Conservation (phyloP, 2,888 invertebrate species). For the Zaprionus lineosus region DNA sequence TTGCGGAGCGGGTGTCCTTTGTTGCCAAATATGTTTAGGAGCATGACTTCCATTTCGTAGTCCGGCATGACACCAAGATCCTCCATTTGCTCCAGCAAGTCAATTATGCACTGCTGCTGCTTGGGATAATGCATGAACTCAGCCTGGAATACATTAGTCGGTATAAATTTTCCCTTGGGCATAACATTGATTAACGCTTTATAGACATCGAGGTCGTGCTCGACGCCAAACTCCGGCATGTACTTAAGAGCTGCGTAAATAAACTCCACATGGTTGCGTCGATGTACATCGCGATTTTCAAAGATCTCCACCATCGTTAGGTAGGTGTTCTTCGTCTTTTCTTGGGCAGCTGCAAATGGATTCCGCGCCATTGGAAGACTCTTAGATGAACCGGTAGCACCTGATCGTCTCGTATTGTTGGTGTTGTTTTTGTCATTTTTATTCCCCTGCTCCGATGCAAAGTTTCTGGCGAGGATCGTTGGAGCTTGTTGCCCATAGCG, state of each 20-base stretch:
- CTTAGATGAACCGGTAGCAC: constrained; percentile 25
- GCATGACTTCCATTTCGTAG: constrained; percentile 91
- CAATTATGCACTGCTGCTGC: constrained; percentile 97
- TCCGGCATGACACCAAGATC: constrained; percentile 96
- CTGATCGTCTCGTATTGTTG: constrained; percentile 19
- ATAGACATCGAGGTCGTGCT: constrained; percentile 93
- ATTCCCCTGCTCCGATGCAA: constrained; percentile 27
- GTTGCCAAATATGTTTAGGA: constrained; percentile 92
- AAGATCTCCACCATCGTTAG: constrained; percentile 90
- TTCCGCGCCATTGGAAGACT: constrained; percentile 74
- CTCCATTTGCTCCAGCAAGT: constrained; percentile 96
- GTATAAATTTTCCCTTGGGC: constrained; percentile 94
- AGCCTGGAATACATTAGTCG: constrained; percentile 91
- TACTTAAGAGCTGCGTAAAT: constrained; percentile 93
- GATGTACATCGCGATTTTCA: constrained; percentile 86
- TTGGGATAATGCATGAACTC: constrained; percentile 97
- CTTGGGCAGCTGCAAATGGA: constrained; percentile 72
- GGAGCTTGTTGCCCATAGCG: constrained; percentile 18
- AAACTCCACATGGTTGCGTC: constrained; percentile 96
- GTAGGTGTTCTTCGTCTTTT: constrained; percentile 86
- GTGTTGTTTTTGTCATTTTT: neutral
- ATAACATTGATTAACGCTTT: constrained; percentile 92
- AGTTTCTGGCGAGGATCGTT: constrained; percentile 25
- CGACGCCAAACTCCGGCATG: constrained; percentile 95
- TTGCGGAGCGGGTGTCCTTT: constrained; percentile 89